Percentiles rank a stretch among this genome's conserved stretches.
Conservation (phyloP, 92 coral and sea anemone species). For the Paramuricea clavata region DNA sequence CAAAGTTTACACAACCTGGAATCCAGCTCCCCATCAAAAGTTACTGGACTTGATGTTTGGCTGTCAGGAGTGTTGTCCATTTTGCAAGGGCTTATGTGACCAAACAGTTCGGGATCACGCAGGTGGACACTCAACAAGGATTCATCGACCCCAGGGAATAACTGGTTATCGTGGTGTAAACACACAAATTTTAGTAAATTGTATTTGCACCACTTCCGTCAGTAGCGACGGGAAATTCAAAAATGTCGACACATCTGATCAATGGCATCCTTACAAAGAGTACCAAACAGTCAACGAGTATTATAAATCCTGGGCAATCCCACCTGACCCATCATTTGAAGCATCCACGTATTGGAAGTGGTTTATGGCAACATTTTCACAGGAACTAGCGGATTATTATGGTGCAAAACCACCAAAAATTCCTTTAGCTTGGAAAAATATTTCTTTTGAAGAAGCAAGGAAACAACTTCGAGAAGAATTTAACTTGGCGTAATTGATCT, state of each 20-base stretch:
- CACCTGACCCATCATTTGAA: conserved; percentile 23
- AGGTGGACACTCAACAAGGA: conserved; percentile 30
- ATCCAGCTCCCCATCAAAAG: conserved; percentile 11
- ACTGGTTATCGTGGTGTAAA: background rate
- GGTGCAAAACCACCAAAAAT: conserved; percentile 6
- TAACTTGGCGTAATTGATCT: background rate
- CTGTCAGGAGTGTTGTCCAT: conserved; percentile 30
- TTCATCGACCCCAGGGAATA: conserved; percentile 27
- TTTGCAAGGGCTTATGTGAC: conserved; percentile 17
- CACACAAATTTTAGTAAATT: background rate
- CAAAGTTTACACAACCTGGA: background rate
- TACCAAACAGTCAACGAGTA: conserved; percentile 14
- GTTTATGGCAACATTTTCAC: background rate
- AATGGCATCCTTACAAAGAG: conserved; percentile 20
- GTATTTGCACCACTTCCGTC: conserved; percentile 1
- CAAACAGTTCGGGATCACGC: conserved; percentile 24
- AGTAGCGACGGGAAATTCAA: background rate
- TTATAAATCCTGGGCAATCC: conserved; percentile 22
- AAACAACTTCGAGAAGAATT: conserved; percentile 22
- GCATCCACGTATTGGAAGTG: conserved; percentile 19
- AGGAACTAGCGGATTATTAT: background rate
- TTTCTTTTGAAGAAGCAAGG: conserved; percentile 11
- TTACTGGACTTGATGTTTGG: conserved; percentile 14
- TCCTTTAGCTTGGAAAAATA: conserved; percentile 16
- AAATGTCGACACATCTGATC: background rate